A percentile compares a stretch with the other conserved stretches of the same genome.
phyloP scores from a whole-genome alignment of 2,888 invertebrate genomes.

The Pterostichus niger region DNA sequence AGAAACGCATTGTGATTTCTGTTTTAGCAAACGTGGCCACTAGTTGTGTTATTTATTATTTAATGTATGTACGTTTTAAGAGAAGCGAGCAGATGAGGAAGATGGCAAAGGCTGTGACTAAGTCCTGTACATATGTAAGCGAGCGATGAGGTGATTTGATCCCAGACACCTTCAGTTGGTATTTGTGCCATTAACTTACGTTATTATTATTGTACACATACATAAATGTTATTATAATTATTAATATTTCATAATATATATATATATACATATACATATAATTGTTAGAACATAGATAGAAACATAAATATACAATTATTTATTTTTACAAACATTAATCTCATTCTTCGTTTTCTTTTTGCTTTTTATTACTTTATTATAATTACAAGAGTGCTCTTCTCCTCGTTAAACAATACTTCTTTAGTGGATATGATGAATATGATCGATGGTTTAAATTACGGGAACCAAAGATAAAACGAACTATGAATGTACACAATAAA shows the following conservation, averaged over 20 bases:
- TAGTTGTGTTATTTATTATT: constrained; percentile 68
- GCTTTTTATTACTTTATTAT: no score
- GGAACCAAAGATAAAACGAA: no score
- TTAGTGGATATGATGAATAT: no score
- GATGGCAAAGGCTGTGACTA: constrained; percentile 72
- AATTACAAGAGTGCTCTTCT: no score
- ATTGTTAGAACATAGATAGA: constrained; percentile 72
- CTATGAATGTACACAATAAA: no score
- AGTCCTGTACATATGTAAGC: constrained; percentile 64
- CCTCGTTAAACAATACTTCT: no score
- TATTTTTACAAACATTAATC: constrained; percentile 69
- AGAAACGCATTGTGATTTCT: constrained; percentile 67
- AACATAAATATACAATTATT: constrained; percentile 74
- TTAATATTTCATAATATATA: constrained; percentile 69
- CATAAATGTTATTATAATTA: constrained; percentile 71
- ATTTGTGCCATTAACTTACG: constrained; percentile 74
- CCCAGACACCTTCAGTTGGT: constrained; percentile 71
- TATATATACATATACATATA: constrained; percentile 68
- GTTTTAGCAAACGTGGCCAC: constrained; percentile 68
- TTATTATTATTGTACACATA: constrained; percentile 67
- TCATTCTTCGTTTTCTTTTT: no score
- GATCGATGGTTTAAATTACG: no score
- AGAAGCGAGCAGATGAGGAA: constrained; percentile 27
- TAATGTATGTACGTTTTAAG: constrained; percentile 65
- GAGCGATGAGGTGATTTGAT: constrained; percentile 68